phyloP scores from a whole-genome alignment of 2,888 invertebrate genomes.

The Clunio marinus region DNA sequence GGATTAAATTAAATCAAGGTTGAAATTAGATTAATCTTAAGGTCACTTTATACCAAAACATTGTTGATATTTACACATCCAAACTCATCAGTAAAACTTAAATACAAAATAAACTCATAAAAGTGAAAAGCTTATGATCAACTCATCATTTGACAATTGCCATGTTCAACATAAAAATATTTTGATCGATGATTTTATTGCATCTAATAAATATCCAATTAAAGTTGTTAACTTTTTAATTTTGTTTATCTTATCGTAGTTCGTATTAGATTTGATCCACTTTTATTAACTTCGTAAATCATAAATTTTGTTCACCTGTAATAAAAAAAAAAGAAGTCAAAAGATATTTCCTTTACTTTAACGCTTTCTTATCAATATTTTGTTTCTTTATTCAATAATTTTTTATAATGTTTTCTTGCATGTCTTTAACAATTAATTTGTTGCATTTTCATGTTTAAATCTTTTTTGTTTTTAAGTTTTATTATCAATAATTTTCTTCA shows the following conservation, averaged over 20 bases:
- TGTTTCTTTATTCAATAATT: too few relatives aligned
- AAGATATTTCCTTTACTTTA: not conserved
- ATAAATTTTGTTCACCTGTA: not conserved
- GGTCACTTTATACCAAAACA: too few relatives aligned
- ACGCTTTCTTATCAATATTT: conserved; percentile 9
- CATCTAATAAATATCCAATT: not conserved
- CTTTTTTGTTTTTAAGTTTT: too few relatives aligned
- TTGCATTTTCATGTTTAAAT: not conserved
- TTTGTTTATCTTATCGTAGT: not conserved
- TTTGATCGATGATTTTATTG: conserved; percentile 10
- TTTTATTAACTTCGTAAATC: not conserved
- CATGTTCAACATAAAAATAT: not conserved
- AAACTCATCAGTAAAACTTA: too few relatives aligned
- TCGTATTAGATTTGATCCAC: not conserved
- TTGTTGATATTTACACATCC: too few relatives aligned
- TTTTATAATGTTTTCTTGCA: not conserved
- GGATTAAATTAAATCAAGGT: too few relatives aligned
- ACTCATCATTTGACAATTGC: too few relatives aligned
- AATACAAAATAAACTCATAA: too few relatives aligned
- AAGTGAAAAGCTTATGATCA: too few relatives aligned
- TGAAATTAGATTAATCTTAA: too few relatives aligned
- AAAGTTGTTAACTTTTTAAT: not conserved
- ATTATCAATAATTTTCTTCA: not conserved
- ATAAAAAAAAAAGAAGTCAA: not conserved
- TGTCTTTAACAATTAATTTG: conserved; percentile 6